Percentiles rank a stretch among this genome's conserved stretches.
These are phyloP conservation scores for Synanceia verrucosa DNA, from an alignment of 2,797 vertebrate species.

Conservation along the genomic window DNA sequence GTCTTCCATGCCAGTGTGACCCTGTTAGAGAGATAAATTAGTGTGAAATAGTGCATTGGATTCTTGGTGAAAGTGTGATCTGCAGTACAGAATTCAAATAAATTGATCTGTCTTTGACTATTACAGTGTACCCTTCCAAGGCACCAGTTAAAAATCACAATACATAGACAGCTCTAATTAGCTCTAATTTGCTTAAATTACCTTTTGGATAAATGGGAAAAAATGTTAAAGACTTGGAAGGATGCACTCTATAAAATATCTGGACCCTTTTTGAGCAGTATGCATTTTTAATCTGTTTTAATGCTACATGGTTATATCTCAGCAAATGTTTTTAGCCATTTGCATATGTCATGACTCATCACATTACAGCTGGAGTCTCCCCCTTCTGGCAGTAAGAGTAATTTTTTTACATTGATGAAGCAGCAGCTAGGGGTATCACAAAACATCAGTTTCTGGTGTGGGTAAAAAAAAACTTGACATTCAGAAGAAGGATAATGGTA, in stretches of 20 bases:
- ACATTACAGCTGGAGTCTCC: background rate
- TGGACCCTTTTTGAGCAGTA: background rate
- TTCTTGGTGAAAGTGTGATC: slow-evolving; percentile 29
- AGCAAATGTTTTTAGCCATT: background rate
- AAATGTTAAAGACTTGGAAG: background rate
- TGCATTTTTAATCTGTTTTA: background rate
- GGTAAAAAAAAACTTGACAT: too few relatives aligned
- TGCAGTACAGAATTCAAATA: slow-evolving; percentile 29
- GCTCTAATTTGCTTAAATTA: background rate
- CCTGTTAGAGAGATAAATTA: slow-evolving; percentile 23
- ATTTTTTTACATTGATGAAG: background rate
- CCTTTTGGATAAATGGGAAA: background rate
- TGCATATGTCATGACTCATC: background rate
- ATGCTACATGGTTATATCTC: background rate
- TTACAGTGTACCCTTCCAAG: background rate
- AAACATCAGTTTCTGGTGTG: too few relatives aligned
- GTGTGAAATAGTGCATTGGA: slow-evolving; percentile 39
- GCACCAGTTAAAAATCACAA: background rate
- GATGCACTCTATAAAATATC: background rate
- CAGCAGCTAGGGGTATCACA: background rate
- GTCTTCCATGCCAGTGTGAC: slow-evolving; percentile 12
- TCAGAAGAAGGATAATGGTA: too few relatives aligned
- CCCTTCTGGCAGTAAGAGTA: background rate
- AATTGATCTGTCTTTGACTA: slow-evolving; percentile 26
- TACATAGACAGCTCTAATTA: background rate